These are phyloP conservation scores for Melanotaenia trifasciata DNA, from an alignment of 2,797 vertebrate species.

Conservation along the genomic window DNA sequence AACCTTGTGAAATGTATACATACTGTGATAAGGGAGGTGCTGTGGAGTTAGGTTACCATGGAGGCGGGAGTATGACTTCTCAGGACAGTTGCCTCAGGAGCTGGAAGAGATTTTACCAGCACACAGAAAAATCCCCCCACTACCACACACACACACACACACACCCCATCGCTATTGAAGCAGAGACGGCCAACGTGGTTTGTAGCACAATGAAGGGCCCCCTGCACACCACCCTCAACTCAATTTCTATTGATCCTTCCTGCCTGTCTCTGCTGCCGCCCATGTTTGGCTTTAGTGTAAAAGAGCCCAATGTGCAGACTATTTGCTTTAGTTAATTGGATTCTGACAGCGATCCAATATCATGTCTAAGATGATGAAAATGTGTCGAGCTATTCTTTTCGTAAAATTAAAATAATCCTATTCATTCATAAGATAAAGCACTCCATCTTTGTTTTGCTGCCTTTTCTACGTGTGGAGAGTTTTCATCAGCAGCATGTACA, in stretches of 20 bases:
- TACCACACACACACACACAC: slow-evolving; percentile 46
- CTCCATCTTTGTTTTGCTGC: slow-evolving; percentile 44
- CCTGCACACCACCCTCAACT: slow-evolving; percentile 72
- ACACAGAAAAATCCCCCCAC: slow-evolving; percentile 53
- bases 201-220: slow-evolving; percentile 75
- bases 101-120: slow-evolving; percentile 76
- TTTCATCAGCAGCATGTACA: slow-evolving; percentile 23
- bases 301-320: slow-evolving; percentile 53
- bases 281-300: slow-evolving; percentile 62
- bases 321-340: slow-evolving; percentile 80
- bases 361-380: slow-evolving; percentile 76
- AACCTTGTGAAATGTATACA: slow-evolving; percentile 79
- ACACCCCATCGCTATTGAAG: slow-evolving; percentile 68
- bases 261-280: slow-evolving; percentile 66
- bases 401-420: slow-evolving; percentile 62
- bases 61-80: slow-evolving; percentile 59
- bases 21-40: slow-evolving; percentile 70
- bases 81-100: slow-evolving; percentile 73
- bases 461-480: not conserved
- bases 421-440: slow-evolving; percentile 67
- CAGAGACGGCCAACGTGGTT: slow-evolving; percentile 75
- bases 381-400: slow-evolving; percentile 62
- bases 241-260: slow-evolving; percentile 81
- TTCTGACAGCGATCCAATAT: slow-evolving; percentile 75
- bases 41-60: slow-evolving; percentile 64